Base-by-base conservation (phyloP, 2,888 invertebrate species). In the Rhabditoides inermis region DNA sequence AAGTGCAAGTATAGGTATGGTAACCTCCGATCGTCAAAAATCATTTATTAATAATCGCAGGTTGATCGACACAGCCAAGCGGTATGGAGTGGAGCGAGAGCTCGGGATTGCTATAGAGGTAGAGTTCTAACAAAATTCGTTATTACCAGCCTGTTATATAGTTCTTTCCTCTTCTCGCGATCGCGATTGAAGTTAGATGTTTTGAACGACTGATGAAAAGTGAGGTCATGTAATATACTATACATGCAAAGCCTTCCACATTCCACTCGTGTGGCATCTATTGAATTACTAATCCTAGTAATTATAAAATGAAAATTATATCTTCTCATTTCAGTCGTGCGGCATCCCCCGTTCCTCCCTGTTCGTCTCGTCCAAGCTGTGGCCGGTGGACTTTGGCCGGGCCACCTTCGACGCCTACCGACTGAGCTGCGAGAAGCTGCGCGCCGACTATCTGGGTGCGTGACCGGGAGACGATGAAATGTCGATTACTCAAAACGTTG, bases 1-100 rank as follows among this genome's bases (percentile, higher is more conserved):
- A 60, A 74, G 7, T 77, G 77, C 55, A 70, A 68, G 15, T 78
- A 78, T 56, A 60, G 60, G n/a, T 35, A 35, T 6, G 15, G 2
- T 35, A 35, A 28, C 15, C 25, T n/a, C 12, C n/a, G n/a, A 39
- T n/a, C 7, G 32, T 32, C 7, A 10, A 7, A 32, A 32, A 10
- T 32, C 7, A 10, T 32, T 15, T 6, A 10, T 15, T 10, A 39
- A n/a, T 10, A 39, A 39, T 10, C 39, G 39, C 39, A 28, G 76
- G 44, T 62, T 76, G 51, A 76, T 78, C 50, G 78, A 78, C 61
- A 78, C 78, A 2, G 78, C 78, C 7, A 76, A 75, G 55, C 59
- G 78, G 30, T 78, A 78, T 58, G 77, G 77, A 23, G 76, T 75
- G 49, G 78, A 78, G 61, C 61, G 64, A 32, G 66, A 69, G 36